These are phyloP conservation scores for Neoarius graeffei DNA, from an alignment of 2,113 vertebrate species.

Conservation along the genomic window DNA sequence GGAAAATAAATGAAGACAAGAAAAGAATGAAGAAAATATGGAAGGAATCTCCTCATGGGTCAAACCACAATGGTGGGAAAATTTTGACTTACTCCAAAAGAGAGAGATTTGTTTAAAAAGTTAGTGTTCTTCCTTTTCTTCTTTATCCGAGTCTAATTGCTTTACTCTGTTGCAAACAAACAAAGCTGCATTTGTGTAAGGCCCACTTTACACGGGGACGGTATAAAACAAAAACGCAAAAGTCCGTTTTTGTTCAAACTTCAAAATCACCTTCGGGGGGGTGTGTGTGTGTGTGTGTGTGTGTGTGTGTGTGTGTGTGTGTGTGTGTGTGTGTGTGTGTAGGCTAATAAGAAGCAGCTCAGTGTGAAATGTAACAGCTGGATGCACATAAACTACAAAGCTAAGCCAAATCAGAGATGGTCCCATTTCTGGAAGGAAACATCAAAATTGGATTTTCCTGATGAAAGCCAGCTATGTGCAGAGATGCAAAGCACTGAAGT, in stretches of 20 bases:
- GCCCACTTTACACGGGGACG: too few relatives aligned
- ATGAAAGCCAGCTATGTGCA: not conserved
- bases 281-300: not conserved
- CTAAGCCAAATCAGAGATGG: not conserved
- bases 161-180: conserved; percentile 6
- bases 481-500: not conserved
- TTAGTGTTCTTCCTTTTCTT: not conserved
- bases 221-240: too few relatives aligned
- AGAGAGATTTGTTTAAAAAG: conserved; percentile 2
- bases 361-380: conserved; percentile 35
- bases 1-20: conserved; percentile 1
- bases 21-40: conserved; percentile 28
- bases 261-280: conserved; percentile 3
- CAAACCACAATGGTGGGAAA: conserved; percentile 26
- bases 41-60: conserved; percentile 24
- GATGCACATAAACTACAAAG: conserved; percentile 24
- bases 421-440: not conserved
- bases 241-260: too few relatives aligned
- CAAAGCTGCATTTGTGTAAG: conserved; percentile 13
- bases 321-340: not conserved
- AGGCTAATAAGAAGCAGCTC: conserved; percentile 15
- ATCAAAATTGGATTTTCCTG: not conserved
- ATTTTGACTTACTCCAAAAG: not conserved
- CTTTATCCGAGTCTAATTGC: not conserved
- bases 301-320: not conserved